Percentiles rank a stretch among this genome's conserved stretches.
Conservation (phyloP, 2,113 vertebrate genomes). For the Andinoacara biseriatus region DNA sequence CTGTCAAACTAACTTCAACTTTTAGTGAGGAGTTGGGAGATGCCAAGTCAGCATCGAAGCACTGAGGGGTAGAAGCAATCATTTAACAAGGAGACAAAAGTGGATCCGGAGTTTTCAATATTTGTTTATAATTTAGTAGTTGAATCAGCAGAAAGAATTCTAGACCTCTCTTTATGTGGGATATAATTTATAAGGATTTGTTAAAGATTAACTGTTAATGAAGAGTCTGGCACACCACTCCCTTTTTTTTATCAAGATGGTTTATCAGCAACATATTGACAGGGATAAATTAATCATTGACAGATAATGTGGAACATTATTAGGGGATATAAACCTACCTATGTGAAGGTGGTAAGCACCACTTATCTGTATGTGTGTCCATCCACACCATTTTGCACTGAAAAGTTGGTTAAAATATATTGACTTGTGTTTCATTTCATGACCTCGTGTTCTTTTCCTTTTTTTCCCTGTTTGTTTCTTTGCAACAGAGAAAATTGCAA, state of each 20-base stretch:
- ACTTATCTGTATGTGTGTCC: background rate
- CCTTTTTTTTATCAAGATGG: background rate
- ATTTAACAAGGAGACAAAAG: background rate
- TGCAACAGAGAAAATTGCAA: background rate
- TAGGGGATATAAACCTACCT: background rate
- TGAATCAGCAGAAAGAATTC: background rate
- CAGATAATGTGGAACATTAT: background rate
- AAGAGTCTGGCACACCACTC: background rate
- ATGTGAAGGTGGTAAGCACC: background rate
- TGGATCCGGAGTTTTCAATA: background rate
- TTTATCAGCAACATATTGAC: too few species aligned
- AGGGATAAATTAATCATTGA: background rate
- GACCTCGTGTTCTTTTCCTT: background rate
- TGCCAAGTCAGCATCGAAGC: conserved; percentile 37
- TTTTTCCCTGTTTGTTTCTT: background rate
- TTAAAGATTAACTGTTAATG: background rate
- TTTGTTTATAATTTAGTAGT: background rate
- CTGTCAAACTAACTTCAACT: conserved; percentile 48
- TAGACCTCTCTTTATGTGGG: background rate
- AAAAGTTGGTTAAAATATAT: background rate
- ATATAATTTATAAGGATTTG: background rate
- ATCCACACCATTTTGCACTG: background rate
- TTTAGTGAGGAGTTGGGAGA: conserved; percentile 28
- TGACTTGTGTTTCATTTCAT: background rate
- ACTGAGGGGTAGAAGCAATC: conserved; percentile 13